Conservation (phyloP, 2,797 vertebrate genomes). For the Malacoraja senta region DNA sequence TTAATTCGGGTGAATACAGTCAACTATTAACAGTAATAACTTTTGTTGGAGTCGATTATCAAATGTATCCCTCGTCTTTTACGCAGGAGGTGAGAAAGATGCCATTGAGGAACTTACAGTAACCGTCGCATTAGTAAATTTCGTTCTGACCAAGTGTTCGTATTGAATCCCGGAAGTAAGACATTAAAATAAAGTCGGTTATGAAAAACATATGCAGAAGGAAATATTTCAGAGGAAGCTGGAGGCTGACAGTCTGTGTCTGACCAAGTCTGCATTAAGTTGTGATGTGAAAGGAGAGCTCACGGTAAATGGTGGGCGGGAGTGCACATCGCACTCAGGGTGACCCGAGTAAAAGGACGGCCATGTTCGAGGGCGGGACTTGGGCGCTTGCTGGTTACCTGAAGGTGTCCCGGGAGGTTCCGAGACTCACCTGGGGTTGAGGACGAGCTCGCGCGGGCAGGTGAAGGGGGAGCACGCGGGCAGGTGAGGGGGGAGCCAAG, state of each 20-base stretch:
- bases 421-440: too few relatives aligned
- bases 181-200: neutral
- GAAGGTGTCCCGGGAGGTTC: too few relatives aligned
- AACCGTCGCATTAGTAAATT: neutral
- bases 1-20: neutral
- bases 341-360: too few relatives aligned
- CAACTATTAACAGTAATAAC: neutral
- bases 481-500: too few relatives aligned
- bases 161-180: neutral
- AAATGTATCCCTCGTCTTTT: neutral
- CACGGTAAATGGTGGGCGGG: neutral
- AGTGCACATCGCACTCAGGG: too few relatives aligned
- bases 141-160: neutral
- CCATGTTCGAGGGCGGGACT: too few relatives aligned
- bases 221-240: neutral
- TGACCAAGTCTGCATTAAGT: neutral
- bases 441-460: too few relatives aligned
- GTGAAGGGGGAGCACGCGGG: too few relatives aligned
- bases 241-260: neutral
- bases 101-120: neutral
- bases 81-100: neutral
- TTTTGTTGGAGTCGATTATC: neutral
- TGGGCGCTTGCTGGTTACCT: neutral
- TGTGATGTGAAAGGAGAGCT: neutral
- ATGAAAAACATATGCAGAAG: neutral